These are phyloP conservation scores for Recurvirostra avosetta DNA, from an alignment of 2,113 vertebrate genomes.

Conservation along the genomic window DNA sequence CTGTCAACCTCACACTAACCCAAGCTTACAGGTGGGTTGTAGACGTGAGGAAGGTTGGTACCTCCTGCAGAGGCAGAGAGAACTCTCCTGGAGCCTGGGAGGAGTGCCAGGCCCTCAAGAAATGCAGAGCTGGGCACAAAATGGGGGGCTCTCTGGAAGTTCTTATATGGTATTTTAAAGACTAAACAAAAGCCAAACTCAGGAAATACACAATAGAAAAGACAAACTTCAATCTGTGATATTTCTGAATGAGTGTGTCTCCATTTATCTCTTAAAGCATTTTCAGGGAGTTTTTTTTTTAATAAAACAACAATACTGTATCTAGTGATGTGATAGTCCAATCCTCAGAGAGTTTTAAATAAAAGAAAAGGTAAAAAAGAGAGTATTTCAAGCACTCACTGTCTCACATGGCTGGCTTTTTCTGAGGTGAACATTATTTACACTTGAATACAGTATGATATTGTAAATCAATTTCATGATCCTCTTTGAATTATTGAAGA, in stretches of 20 bases:
- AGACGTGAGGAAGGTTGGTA: background rate
- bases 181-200: background rate
- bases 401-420: background rate
- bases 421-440: background rate
- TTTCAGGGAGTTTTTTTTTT: background rate
- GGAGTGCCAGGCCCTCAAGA: background rate
- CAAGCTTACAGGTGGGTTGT: background rate
- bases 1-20: background rate
- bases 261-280: background rate
- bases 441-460: background rate
- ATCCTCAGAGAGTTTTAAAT: background rate
- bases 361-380: background rate
- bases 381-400: background rate
- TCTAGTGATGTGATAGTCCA: background rate
- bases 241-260: background rate
- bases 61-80: background rate
- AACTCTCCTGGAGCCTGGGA: background rate
- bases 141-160: fast-evolving
- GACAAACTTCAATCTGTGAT: background rate
- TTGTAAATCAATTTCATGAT: background rate
- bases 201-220: background rate
- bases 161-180: background rate
- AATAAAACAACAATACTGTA: background rate
- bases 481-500: background rate
- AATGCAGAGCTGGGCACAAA: background rate